Percentiles rank a stretch among this genome's conserved stretches.
These are phyloP conservation scores for Paralvinella palmiformis DNA, from an alignment of 1,140 invertebrate species.

Conservation along the genomic window DNA sequence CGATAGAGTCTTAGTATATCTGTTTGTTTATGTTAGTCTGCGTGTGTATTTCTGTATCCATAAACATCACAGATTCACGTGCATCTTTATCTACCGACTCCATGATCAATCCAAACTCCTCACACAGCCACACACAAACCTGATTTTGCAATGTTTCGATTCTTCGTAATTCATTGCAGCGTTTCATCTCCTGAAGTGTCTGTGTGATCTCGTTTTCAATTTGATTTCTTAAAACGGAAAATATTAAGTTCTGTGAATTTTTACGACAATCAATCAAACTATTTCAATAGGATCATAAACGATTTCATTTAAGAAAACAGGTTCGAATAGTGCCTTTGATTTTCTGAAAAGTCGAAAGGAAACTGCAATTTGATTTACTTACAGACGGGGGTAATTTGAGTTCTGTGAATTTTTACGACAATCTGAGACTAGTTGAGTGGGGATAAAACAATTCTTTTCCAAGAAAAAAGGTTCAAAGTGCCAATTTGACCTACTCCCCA, in stretches of 20 bases:
- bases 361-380: too few relatives aligned
- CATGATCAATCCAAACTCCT: not conserved
- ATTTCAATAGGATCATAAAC: too few relatives aligned
- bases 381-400: too few relatives aligned
- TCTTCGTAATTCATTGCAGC: conserved; percentile 31
- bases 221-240: conserved; percentile 26
- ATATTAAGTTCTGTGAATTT: not conserved
- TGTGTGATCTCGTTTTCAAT: conserved; percentile 37
- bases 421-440: too few relatives aligned
- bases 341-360: too few relatives aligned
- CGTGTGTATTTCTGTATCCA: not conserved
- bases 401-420: too few relatives aligned
- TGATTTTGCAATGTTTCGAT: conserved; percentile 31
- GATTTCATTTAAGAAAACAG: too few relatives aligned
- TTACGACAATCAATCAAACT: not conserved
- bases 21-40: not conserved
- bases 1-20: not conserved
- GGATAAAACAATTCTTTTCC: too few relatives aligned
- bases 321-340: too few relatives aligned
- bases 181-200: conserved; percentile 31
- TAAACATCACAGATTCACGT: not conserved
- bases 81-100: not conserved
- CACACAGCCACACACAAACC: conserved; percentile 17
- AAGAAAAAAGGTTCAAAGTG: too few relatives aligned
- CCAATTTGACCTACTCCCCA: too few relatives aligned